These are phyloP conservation scores for Ochotona curzoniae DNA, from an alignment of 2,113 vertebrate species.

Conservation along the genomic window DNA sequence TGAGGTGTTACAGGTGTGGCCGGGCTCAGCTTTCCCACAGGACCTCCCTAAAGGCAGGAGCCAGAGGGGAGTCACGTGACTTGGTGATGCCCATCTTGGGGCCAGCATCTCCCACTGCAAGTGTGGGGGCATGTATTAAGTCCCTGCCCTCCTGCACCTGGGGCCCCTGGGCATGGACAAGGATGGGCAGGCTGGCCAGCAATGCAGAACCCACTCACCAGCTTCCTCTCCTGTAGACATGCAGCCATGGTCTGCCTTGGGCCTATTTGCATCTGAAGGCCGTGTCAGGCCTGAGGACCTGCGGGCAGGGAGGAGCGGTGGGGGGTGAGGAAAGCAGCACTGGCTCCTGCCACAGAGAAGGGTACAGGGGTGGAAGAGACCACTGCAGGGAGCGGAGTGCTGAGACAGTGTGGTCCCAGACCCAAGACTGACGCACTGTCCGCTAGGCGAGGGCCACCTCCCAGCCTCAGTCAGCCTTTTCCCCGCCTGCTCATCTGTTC, in stretches of 20 bases:
- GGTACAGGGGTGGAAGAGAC: background rate
- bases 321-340: background rate
- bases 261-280: background rate
- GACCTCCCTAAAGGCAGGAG: no score
- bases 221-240: background rate
- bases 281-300: no score
- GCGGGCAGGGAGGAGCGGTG: rapidly evolving
- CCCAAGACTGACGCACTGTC: no score
- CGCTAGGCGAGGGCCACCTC: no score
- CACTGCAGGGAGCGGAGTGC: no score
- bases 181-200: background rate
- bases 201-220: background rate
- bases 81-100: no score
- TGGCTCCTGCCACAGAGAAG: background rate
- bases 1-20: no score
- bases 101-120: background rate
- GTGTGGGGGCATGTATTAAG: background rate
- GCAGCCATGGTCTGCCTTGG: background rate
- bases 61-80: no score
- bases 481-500: no score
- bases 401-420: no score
- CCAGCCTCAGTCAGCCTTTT: no score
- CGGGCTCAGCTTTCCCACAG: no score
- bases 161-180: background rate
- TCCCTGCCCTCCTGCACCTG: background rate